Evolutionary conservation across 2,888 invertebrate genomes (phyloP).

Genomic region (Lithophane leautieri): DNA sequence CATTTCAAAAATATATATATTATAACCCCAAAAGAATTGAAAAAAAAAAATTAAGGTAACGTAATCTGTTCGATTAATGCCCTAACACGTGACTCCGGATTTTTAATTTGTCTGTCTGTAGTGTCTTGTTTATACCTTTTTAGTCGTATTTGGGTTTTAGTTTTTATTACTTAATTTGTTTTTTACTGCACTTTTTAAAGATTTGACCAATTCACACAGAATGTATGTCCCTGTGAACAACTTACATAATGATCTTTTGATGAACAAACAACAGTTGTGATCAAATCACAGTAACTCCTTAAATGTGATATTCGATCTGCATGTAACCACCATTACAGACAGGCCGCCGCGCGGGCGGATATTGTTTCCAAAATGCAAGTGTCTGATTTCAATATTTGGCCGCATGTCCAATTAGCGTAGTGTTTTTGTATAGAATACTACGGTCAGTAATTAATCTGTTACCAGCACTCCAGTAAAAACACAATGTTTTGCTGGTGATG

Average conservation of each 20-base stretch:
- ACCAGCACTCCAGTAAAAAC: background rate
- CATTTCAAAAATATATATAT: too few relatives aligned
- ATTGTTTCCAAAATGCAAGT: conserved; percentile 29
- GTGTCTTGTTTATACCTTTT: too few relatives aligned
- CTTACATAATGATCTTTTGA: background rate
- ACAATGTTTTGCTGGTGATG: background rate
- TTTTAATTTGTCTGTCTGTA: too few relatives aligned
- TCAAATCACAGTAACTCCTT: background rate
- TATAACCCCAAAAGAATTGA: too few relatives aligned
- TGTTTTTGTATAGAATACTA: conserved; percentile 14
- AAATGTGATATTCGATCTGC: conserved; percentile 3
- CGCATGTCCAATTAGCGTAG: conserved; percentile 23
- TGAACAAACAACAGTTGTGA: background rate
- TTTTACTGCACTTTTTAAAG: background rate
- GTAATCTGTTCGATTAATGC: too few relatives aligned
- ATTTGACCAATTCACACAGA: background rate
- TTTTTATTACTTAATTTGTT: too few relatives aligned
- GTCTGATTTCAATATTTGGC: conserved; percentile 26
- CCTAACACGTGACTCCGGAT: too few relatives aligned
- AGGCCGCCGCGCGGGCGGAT: conserved; percentile 4
- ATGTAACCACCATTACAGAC: conserved; percentile 9
- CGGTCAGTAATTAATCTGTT: background rate
- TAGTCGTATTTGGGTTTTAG: too few relatives aligned
- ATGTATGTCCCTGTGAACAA: background rate
- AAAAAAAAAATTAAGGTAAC: too few relatives aligned